These are phyloP conservation scores for Ornithorhynchus anatinus DNA, from an alignment of 2,113 vertebrate species.

Conservation along the genomic window DNA sequence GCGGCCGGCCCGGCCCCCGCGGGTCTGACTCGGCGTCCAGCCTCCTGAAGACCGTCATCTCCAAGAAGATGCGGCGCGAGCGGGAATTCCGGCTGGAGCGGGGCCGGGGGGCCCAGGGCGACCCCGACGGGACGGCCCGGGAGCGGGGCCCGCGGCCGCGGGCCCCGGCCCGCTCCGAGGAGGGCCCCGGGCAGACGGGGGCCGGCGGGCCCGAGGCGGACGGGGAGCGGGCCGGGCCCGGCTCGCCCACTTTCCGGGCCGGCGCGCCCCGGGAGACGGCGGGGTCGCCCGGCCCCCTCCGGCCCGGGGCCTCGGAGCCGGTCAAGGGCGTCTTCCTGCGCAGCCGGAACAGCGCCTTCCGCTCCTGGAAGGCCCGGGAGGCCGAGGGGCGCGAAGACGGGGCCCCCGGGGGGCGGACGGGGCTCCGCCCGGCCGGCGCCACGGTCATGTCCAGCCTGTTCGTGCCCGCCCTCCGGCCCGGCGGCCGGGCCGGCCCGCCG, in stretches of 20 bases:
- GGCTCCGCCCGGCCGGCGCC: slow-evolving; percentile 52
- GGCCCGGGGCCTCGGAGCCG: slow-evolving; percentile 75
- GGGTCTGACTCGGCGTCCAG: slow-evolving; percentile 90
- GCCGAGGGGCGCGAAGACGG: slow-evolving; percentile 76
- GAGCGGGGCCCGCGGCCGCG: slow-evolving; percentile 72
- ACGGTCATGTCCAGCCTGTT: slow-evolving; percentile 94
- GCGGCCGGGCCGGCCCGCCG: slow-evolving; percentile 68
- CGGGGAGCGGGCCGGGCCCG: slow-evolving; percentile 49
- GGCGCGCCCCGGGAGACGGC: slow-evolving; percentile 67
- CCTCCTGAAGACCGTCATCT: slow-evolving; percentile 93
- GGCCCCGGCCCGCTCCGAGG: slow-evolving; percentile 79
- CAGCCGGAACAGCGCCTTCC: slow-evolving; percentile 95
- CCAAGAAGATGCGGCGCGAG: slow-evolving; percentile 96
- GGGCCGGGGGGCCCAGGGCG: slow-evolving; percentile 70
- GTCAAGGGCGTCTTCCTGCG: slow-evolving; percentile 85
- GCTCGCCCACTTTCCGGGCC: slow-evolving; percentile 73
- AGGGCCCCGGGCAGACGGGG: slow-evolving; percentile 75
- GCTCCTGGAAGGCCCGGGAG: slow-evolving; percentile 91
- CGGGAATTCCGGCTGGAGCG: slow-evolving; percentile 96
- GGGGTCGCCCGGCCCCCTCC: slow-evolving; percentile 42
- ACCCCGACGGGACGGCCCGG: slow-evolving; percentile 35
- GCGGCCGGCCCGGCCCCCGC: slow-evolving; percentile 82
- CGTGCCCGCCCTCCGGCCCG: slow-evolving; percentile 87
- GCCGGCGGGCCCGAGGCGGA: slow-evolving; percentile 66
- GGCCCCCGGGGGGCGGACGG: slow-evolving; percentile 57